Evolutionary conservation across 2,797 vertebrate species (phyloP).

Genomic region (Muraenolepis orangiensis): DNA sequence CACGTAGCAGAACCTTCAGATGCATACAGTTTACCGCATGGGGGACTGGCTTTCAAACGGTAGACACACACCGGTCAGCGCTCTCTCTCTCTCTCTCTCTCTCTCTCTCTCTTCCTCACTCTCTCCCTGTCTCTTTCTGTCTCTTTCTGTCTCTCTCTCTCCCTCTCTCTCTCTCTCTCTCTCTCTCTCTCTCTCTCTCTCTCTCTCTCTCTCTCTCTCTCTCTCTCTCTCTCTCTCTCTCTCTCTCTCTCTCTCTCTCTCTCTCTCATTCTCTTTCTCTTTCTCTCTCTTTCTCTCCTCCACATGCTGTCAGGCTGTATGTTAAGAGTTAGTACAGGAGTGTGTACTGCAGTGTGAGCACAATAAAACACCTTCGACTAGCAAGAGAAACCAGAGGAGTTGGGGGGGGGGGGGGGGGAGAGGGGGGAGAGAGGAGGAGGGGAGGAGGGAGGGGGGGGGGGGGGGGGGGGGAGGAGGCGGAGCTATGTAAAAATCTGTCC

Average conservation of each 20-base stretch:
- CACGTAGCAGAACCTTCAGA: not conserved
- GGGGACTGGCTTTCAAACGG: not conserved
- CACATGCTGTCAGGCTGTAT: not conserved
- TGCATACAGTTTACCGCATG: conserved; percentile 1
- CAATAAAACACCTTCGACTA: conserved; percentile 28
- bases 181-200: not conserved
- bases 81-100: not conserved
- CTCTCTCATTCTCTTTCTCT: not conserved
- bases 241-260: not conserved
- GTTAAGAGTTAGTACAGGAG: not conserved
- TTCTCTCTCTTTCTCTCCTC: not conserved
- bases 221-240: not conserved
- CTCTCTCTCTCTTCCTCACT: not conserved
- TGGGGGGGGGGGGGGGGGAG: not conserved
- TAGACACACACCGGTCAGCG: not conserved
- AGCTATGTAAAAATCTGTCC: conserved; percentile 32
- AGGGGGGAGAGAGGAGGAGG: not conserved
- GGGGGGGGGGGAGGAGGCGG: conserved; percentile 5
- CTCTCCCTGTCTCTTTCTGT: not conserved
- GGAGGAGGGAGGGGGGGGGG: conserved; percentile 1
- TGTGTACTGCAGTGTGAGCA: conserved; percentile 2
- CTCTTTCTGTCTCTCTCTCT: not conserved
- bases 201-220: not conserved
- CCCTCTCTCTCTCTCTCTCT: not conserved
- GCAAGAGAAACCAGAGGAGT: conserved; percentile 13